Conservation (phyloP, 1,140 invertebrate genomes). For the Bombus balteatus region DNA sequence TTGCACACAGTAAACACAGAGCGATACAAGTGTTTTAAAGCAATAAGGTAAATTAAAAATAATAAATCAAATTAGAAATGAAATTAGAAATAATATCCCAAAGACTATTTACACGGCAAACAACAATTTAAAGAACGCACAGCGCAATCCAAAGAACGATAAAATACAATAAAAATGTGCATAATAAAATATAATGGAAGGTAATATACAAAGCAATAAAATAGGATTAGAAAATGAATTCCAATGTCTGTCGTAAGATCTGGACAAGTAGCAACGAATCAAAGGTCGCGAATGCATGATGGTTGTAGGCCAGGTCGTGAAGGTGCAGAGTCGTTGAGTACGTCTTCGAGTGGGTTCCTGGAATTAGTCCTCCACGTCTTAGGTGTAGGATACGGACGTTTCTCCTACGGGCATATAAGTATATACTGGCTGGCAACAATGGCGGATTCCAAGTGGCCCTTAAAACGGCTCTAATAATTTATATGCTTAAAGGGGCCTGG, state of each 20-base stretch:
- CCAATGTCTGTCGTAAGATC: not conserved
- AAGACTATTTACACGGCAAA: too few relatives aligned
- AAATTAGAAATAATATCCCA: not conserved
- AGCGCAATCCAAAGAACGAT: not conserved
- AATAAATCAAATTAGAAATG: not conserved
- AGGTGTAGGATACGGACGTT: constrained; percentile 59
- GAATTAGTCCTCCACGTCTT: constrained; percentile 66
- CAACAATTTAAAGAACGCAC: too few relatives aligned
- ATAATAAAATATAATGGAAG: too few relatives aligned
- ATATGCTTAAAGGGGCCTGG: constrained; percentile 77
- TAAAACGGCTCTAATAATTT: constrained; percentile 78
- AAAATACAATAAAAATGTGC: not conserved
- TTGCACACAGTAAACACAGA: too few relatives aligned
- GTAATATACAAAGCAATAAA: not conserved
- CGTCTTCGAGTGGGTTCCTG: constrained; percentile 50
- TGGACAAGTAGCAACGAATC: constrained; percentile 31
- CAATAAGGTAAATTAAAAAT: not conserved
- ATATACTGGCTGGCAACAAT: constrained; percentile 71
- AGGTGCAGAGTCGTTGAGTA: constrained; percentile 46
- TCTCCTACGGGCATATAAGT: constrained; percentile 63
- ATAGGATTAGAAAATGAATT: not conserved
- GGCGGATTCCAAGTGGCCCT: constrained; percentile 74
- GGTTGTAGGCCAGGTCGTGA: constrained; percentile 2
- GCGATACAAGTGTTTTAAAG: too few relatives aligned
- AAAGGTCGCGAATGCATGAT: not conserved